A percentile compares a stretch with the other conserved stretches of the same genome.
Conservation (phyloP, 2,113 vertebrate species). For the Carettochelys insculpta region DNA sequence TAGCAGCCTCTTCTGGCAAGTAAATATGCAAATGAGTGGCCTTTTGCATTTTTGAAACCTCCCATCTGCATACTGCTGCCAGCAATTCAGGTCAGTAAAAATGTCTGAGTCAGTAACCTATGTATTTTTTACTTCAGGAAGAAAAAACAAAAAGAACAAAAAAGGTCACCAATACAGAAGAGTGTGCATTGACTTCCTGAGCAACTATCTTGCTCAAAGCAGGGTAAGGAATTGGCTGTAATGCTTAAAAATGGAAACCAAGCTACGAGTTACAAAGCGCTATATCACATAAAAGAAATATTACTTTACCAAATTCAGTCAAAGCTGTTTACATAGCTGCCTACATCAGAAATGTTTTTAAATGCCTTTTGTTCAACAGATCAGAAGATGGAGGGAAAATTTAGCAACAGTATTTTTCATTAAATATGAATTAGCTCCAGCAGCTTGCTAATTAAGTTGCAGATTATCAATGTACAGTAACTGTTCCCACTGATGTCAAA, state of each 20-base stretch:
- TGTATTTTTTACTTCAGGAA: neutral
- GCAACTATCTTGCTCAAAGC: neutral
- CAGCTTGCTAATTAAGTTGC: constrained; percentile 46
- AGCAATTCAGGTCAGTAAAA: too few relatives aligned
- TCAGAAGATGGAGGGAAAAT: constrained; percentile 6
- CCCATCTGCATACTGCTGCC: too few relatives aligned
- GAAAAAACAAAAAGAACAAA: neutral
- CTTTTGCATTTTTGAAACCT: too few relatives aligned
- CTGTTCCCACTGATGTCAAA: constrained; percentile 34
- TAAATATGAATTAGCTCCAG: constrained; percentile 45
- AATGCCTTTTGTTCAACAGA: constrained; percentile 19
- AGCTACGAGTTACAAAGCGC: neutral
- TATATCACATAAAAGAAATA: neutral
- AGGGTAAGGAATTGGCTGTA: neutral
- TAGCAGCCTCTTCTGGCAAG: too few relatives aligned
- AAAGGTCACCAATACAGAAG: neutral
- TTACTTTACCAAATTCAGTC: constrained; percentile 15
- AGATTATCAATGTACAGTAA: constrained; percentile 26
- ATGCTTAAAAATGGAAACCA: neutral
- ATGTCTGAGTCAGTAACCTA: too few relatives aligned
- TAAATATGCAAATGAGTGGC: too few relatives aligned
- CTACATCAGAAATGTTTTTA: constrained; percentile 30
- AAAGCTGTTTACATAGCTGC: constrained; percentile 22
- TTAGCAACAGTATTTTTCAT: constrained; percentile 25
- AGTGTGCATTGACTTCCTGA: neutral